These are phyloP conservation scores for Chloroceryle amazona DNA, from an alignment of 2,797 vertebrate genomes.

Conservation along the genomic window DNA sequence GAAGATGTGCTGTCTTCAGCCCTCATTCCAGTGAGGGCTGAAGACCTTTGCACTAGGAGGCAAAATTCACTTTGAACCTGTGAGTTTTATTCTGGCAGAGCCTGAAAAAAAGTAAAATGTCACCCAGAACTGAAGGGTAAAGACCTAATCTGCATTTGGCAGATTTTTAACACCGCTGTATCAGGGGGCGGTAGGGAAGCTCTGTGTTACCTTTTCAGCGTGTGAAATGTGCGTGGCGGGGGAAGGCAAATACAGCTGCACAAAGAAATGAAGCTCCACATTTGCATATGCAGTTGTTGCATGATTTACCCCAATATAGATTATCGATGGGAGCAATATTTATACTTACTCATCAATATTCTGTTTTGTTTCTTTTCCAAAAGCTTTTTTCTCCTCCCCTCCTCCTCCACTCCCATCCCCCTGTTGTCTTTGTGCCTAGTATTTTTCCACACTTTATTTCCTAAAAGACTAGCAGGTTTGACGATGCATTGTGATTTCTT, in stretches of 20 bases:
- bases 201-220: not conserved
- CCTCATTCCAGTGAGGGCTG: not conserved
- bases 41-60: not conserved
- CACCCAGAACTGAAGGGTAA: not conserved
- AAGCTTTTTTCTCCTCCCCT: not conserved
- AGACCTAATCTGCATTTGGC: not conserved
- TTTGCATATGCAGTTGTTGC: not conserved
- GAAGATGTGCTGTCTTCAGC: not conserved
- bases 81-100: not conserved
- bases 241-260: not conserved
- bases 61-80: not conserved
- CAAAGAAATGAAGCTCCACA: not conserved
- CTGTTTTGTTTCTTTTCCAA: conserved; percentile 23
- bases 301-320: not conserved
- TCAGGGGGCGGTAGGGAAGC: not conserved
- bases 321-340: not conserved
- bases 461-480: conserved; percentile 75
- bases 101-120: not conserved
- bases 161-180: not conserved
- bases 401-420: not conserved
- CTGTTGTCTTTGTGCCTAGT: conserved; percentile 59
- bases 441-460: conserved; percentile 66
- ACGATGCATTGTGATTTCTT: conserved; percentile 72
- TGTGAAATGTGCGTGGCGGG: accelerated
- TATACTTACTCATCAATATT: conserved; percentile 26